Percentiles rank a stretch among this genome's conserved stretches.
phyloP scores from a whole-genome alignment of 2,797 vertebrate genomes.

The Pterois miles region DNA sequence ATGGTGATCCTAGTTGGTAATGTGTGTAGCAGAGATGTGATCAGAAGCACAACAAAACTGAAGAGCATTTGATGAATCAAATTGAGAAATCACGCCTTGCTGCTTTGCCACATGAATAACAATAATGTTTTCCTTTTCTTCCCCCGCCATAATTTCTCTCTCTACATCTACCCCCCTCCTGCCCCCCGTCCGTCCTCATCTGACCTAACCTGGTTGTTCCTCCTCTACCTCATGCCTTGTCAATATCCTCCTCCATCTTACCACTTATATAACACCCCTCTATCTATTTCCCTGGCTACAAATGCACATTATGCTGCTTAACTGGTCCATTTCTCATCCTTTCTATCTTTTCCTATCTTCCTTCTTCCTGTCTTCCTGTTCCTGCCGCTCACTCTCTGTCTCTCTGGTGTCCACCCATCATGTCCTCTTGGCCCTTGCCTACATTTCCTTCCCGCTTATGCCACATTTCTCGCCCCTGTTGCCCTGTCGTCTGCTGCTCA shows the following conservation, averaged over 20 bases:
- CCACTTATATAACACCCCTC: not conserved
- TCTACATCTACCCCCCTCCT: not conserved
- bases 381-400: not conserved
- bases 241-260: conserved; percentile 2
- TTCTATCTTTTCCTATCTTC: conserved; percentile 18
- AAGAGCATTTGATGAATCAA: not conserved
- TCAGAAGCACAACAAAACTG: not conserved
- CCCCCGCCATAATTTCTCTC: not conserved
- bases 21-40: not conserved
- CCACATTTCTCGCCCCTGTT: conserved; percentile 10
- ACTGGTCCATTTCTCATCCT: conserved; percentile 25
- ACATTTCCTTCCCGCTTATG: conserved; percentile 53
- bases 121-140: conserved; percentile 36
- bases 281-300: not conserved
- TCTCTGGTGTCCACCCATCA: conserved; percentile 27
- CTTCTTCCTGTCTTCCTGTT: conserved; percentile 49
- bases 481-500: conserved; percentile 16
- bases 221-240: conserved; percentile 16
- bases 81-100: not conserved
- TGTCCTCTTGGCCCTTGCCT: conserved; percentile 27
- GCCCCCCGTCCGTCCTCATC: not conserved
- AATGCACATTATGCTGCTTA: conserved; percentile 8
- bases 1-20: not conserved
- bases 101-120: not conserved
- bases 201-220: conserved; percentile 36